Evolutionary conservation across 92 coral and sea anemone genomes (phyloP).

Genomic region (Diadumene lineata): DNA sequence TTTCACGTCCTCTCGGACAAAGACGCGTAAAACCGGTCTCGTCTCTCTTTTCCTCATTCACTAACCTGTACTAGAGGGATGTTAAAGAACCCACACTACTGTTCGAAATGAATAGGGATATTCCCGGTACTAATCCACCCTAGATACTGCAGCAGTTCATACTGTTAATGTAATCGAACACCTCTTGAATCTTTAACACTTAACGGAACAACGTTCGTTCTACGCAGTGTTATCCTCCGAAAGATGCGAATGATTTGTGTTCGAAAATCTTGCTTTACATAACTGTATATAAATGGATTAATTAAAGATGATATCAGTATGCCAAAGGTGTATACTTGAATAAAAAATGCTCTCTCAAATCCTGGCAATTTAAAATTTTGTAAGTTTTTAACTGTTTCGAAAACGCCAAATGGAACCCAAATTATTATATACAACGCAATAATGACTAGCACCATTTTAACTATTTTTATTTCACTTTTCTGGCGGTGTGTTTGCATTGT

Average conservation of each 20-base stretch:
- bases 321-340: conserved; percentile 7
- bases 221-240: background rate
- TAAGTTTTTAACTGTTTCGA: conserved; percentile 1
- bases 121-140: too few species aligned
- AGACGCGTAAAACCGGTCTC: too few species aligned
- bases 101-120: too few species aligned
- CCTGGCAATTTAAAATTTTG: conserved; percentile 13
- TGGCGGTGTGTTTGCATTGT: conserved; percentile 5
- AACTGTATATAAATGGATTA: conserved; percentile 30
- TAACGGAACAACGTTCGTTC: background rate
- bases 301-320: conserved; percentile 9
- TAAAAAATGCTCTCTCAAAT: background rate
- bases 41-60: too few species aligned
- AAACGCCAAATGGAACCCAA: conserved; percentile 14
- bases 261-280: conserved; percentile 31
- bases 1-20: too few species aligned
- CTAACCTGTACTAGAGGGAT: too few species aligned
- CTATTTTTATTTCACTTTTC: conserved; percentile 18
- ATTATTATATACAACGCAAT: conserved; percentile 3
- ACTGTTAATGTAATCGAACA: too few species aligned
- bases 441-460: conserved; percentile 9
- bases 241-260: conserved; percentile 12
- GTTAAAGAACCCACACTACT: too few species aligned
- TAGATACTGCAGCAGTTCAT: too few species aligned
- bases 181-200: background rate